A percentile compares a stretch with the other conserved stretches of the same genome.
These are phyloP conservation scores for Heliconius melpomene DNA, from an alignment of 1,140 invertebrate genomes.

Conservation along the genomic window DNA sequence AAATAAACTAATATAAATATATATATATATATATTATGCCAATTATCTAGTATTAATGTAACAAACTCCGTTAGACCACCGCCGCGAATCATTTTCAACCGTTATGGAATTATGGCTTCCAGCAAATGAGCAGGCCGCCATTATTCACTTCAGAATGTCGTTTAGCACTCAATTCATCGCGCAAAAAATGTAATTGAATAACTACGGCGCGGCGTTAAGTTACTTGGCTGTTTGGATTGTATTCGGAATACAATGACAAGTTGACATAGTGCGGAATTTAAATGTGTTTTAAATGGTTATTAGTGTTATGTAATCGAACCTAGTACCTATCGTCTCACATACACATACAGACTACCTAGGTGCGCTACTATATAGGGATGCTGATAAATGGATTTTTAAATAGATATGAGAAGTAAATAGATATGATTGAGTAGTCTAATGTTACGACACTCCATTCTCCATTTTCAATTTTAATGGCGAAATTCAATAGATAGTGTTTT, in stretches of 20 bases:
- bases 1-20: not conserved
- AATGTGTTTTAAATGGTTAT: not conserved
- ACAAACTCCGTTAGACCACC: conserved; percentile 38
- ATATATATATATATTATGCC: not conserved
- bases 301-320: no score
- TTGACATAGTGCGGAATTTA: not conserved
- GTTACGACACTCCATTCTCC: no score
- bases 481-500: no score
- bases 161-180: conserved; percentile 24
- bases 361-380: no score
- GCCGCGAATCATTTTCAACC: conserved; percentile 39
- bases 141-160: conserved; percentile 42
- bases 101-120: conserved; percentile 37
- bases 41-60: conserved; percentile 23
- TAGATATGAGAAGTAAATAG: no score
- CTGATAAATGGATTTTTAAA: not conserved
- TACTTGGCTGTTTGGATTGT: not conserved
- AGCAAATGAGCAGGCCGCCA: conserved; percentile 30
- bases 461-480: no score
- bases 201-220: conserved; percentile 17
- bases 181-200: conserved; percentile 33
- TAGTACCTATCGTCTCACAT: no score
- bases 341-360: no score
- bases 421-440: no score
- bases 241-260: not conserved